Evolutionary conservation across 2,113 vertebrate genomes (phyloP), one percentile per base, ranked within the genome.

Genomic region (Sinocyclocheilus anshuiensis): DNA sequence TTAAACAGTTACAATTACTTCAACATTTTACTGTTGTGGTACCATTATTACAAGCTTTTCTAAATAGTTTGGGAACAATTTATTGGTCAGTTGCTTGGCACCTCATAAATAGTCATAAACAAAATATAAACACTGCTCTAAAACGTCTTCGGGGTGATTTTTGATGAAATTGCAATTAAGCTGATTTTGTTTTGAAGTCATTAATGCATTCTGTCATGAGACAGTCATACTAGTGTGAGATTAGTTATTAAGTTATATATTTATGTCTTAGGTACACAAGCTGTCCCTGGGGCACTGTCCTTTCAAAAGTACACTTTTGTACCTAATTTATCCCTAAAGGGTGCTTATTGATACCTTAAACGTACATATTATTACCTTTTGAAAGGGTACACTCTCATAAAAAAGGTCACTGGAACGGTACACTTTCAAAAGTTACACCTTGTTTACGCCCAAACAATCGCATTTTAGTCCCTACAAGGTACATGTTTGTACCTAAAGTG

Each of bases 31-130:
- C 80, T 74, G 61, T 83, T 83, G 77, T 59, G 75, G 80, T 55
- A n/a, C n/a, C 71, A 76, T 88, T 86, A 26, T 72, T 83, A 80
- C 36, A 59, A 61, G 77, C 33, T n/a, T 80, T 79, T 79, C 55
- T 1, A 61, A 79, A 59, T 61, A 42, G 77, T 80, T 80, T 15
- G 55, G 55, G 20, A 61, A 79, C 77, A 16, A 79, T 83, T 63
- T 86, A 57, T 63, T 63, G 77, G 36, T 86, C 75, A 50, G 83
- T 81, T 87, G 33, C 83, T 78, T 50, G 78, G 82, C 84, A 88
- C 79, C 22, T 61, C 75, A 86, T 83, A 82, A 88, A 86, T 88
- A 77, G 26, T 42, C 6, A 24, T 39, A 76, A 63, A 76, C 39
- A 72, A 81, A 76, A 82, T 45, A 83, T 67, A 83, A 48, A 75